Conservation (phyloP, 2,888 invertebrate genomes). For the Ochlodes sylvanus region DNA sequence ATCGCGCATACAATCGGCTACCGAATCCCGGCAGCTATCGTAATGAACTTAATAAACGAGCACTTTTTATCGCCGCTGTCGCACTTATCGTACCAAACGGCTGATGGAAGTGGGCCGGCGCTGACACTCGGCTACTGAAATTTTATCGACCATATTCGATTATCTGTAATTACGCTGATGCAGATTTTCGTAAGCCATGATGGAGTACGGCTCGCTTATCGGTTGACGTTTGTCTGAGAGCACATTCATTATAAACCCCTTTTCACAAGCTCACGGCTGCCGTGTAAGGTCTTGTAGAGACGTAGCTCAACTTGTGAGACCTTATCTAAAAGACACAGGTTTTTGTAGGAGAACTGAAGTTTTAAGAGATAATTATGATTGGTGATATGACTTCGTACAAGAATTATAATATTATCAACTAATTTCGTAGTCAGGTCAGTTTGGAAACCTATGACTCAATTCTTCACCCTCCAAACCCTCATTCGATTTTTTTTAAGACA, state of each 20-base stretch:
- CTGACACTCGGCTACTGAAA: constrained; percentile 44
- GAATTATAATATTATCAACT: too few species aligned
- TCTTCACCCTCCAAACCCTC: too few species aligned
- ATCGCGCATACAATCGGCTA: constrained; percentile 25
- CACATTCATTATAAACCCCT: background rate
- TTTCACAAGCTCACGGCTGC: background rate
- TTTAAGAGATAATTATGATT: too few species aligned
- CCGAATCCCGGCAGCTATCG: constrained; percentile 37
- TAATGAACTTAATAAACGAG: constrained; percentile 40
- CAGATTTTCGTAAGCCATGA: constrained; percentile 27
- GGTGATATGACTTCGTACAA: too few species aligned
- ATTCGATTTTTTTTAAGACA: too few species aligned
- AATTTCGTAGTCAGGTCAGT: too few species aligned
- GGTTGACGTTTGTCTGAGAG: constrained; percentile 15
- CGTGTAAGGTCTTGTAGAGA: background rate
- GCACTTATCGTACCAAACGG: constrained; percentile 29
- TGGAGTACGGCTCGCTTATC: constrained; percentile 18
- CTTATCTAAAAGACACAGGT: too few species aligned
- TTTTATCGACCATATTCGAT: constrained; percentile 42
- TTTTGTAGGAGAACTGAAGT: too few species aligned
- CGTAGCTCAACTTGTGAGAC: background rate
- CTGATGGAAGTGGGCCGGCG: constrained; percentile 34
- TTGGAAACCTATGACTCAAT: too few species aligned
- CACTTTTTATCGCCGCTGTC: constrained; percentile 35
- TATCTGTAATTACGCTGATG: constrained; percentile 35